Conservation (phyloP, 2,888 invertebrate species). For the Nebria salina region DNA sequence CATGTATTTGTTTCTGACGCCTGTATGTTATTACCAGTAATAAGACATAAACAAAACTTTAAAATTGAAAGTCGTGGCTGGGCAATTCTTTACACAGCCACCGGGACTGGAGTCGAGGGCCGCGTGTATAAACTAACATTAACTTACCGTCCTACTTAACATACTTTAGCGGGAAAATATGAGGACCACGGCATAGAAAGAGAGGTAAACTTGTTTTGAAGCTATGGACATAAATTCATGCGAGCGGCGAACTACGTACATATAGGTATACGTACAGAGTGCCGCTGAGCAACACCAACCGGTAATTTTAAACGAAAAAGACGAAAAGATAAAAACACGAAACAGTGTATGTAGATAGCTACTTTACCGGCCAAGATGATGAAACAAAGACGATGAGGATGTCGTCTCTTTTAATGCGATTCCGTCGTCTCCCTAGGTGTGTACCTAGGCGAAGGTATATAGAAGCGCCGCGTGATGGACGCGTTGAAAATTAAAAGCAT, state of each 20-base stretch:
- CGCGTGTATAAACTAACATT: not conserved
- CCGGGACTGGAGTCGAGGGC: not conserved
- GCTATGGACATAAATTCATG: slow-evolving; percentile 30
- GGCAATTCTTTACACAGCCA: not conserved
- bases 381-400: slow-evolving; percentile 35
- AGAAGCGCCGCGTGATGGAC: slow-evolving; percentile 28
- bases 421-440: slow-evolving; percentile 5
- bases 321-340: not conserved
- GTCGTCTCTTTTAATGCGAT: slow-evolving; percentile 44
- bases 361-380: slow-evolving; percentile 32
- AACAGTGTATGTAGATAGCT: slow-evolving; percentile 27
- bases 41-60: not conserved
- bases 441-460: slow-evolving; percentile 20
- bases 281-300: slow-evolving; percentile 7
- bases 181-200: not conserved
- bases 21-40: not conserved
- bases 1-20: no score
- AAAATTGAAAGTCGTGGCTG: not conserved
- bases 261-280: not conserved
- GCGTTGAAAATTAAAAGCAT: slow-evolving; percentile 43
- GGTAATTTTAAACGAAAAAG: slow-evolving; percentile 3
- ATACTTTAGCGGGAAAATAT: slow-evolving; percentile 18
- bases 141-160: slow-evolving; percentile 19
- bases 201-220: slow-evolving; percentile 22
- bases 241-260: not conserved